These are phyloP conservation scores for Neopipo cinnamomea DNA, from an alignment of 2,113 vertebrate species.

Conservation along the genomic window DNA sequence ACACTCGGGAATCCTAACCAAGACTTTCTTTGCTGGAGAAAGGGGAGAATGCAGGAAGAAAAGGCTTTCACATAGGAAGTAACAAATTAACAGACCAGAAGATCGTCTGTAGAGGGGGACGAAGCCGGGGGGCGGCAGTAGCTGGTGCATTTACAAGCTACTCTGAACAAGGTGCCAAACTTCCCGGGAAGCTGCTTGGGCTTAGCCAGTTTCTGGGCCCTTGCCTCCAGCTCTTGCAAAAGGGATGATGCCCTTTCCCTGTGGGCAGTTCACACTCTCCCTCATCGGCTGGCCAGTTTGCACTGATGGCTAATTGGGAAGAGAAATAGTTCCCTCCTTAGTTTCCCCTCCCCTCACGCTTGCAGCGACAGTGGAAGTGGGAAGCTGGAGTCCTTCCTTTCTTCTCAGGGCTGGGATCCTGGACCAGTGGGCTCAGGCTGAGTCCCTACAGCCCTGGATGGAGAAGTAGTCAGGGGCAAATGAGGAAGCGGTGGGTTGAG, in stretches of 20 bases:
- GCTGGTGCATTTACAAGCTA: slow-evolving; percentile 2
- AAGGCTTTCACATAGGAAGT: slow-evolving; percentile 34
- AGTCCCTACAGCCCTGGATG: background rate
- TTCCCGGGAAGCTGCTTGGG: background rate
- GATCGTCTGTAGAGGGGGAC: background rate
- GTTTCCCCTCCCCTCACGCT: background rate
- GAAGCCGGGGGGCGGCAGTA: background rate
- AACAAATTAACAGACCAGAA: slow-evolving; percentile 35
- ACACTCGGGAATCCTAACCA: background rate
- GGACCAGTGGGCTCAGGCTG: background rate
- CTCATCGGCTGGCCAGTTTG: background rate
- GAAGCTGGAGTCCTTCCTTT: background rate
- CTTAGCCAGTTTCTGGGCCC: background rate
- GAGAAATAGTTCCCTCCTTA: background rate
- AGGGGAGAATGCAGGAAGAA: background rate
- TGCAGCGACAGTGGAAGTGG: background rate
- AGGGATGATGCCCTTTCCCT: background rate
- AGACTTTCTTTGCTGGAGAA: background rate
- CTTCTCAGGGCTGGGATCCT: background rate
- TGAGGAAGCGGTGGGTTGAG: slow-evolving; percentile 10
- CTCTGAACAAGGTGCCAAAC: background rate
- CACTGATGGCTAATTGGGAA: background rate
- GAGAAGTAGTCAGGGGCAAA: background rate
- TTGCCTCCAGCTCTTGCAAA: fast-evolving
- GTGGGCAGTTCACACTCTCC: background rate